A percentile compares a stretch with the other conserved stretches of the same genome.
phyloP scores from a whole-genome alignment of 2,888 invertebrate genomes.

The Lottia gigantea region DNA sequence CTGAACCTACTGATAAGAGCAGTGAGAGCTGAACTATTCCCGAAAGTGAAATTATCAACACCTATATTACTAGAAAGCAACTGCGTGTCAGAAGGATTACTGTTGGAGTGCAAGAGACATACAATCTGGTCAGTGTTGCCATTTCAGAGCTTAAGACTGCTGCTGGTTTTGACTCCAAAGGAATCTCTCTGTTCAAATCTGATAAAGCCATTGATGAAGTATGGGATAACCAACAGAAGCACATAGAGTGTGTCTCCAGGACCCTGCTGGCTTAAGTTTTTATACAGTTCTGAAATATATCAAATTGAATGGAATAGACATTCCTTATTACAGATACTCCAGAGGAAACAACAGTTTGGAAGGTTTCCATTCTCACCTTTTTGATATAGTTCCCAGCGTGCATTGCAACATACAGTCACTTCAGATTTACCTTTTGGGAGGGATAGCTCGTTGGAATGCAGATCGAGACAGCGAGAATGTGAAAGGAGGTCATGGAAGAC shows the following conservation, averaged over 20 bases:
- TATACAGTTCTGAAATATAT: background rate
- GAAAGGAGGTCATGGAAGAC: background rate
- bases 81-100: slow-evolving; percentile 3
- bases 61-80: background rate
- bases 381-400: background rate
- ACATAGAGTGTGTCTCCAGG: slow-evolving; percentile 8
- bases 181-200: background rate
- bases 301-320: background rate
- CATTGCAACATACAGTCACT: background rate
- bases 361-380: slow-evolving; percentile 12
- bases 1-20: background rate
- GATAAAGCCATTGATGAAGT: background rate
- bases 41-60: background rate
- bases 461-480: slow-evolving; percentile 10
- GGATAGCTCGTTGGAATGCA: slow-evolving; percentile 16
- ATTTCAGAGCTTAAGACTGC: background rate
- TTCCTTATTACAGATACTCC: background rate
- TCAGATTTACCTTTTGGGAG: slow-evolving; percentile 15
- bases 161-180: background rate
- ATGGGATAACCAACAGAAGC: slow-evolving; percentile 11
- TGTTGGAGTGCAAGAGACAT: slow-evolving; percentile 3
- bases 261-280: slow-evolving; percentile 8
- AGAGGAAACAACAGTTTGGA: slow-evolving; percentile 11
- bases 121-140: background rate
- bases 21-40: background rate